A percentile compares a stretch with the other conserved stretches of the same genome.
Conservation (phyloP, 2,888 invertebrate species). For the Smittia sp. region DNA sequence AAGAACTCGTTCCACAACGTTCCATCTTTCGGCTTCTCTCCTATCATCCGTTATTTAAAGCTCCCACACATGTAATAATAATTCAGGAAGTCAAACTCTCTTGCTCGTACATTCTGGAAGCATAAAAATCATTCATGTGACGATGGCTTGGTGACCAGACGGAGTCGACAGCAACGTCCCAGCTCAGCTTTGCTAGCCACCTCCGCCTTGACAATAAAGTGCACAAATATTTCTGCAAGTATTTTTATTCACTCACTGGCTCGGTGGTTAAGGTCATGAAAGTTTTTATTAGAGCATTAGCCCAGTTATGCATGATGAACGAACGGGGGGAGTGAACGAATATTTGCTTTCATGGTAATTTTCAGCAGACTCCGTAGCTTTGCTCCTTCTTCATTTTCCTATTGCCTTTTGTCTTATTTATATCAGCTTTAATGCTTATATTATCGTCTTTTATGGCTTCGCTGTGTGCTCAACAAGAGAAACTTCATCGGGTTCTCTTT, state of each 20-base stretch:
- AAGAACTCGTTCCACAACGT: too few species aligned
- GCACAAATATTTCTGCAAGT: not conserved
- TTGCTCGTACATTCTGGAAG: not conserved
- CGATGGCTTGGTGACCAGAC: too few species aligned
- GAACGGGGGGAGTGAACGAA: not conserved
- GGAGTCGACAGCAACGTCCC: too few species aligned
- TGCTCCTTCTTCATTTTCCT: slow-evolving; percentile 3
- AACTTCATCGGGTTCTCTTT: not conserved
- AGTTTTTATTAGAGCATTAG: slow-evolving; percentile 1
- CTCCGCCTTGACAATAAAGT: too few species aligned
- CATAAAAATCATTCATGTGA: too few species aligned
- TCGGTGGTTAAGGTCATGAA: slow-evolving; percentile 13
- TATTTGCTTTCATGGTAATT: not conserved
- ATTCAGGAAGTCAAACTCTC: slow-evolving; percentile 25
- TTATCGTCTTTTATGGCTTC: slow-evolving; percentile 39
- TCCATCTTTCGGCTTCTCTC: not conserved
- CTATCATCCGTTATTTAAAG: slow-evolving; percentile 13
- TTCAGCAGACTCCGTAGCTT: not conserved
- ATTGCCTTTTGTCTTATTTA: slow-evolving; percentile 31
- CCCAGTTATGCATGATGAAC: slow-evolving; percentile 16
- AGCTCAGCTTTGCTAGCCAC: too few species aligned
- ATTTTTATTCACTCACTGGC: not conserved
- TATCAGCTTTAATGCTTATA: slow-evolving; percentile 29
- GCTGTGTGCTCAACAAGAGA: not conserved
- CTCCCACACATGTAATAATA: slow-evolving; percentile 7